Base-by-base conservation (phyloP, 2,888 invertebrate genomes). In the Tinea semifulvella region DNA sequence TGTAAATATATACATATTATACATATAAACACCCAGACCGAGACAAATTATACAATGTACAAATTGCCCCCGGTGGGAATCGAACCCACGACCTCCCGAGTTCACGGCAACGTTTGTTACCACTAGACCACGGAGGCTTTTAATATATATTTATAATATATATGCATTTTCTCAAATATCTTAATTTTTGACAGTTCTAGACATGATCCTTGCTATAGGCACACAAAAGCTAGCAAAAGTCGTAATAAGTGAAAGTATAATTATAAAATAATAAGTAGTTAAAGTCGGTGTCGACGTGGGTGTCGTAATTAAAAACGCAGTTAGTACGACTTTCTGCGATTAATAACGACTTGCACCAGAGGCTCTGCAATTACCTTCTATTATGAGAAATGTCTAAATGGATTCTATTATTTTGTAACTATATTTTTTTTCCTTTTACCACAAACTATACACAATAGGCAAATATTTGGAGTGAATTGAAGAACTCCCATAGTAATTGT, bases 271-370 rank as follows among this genome's bases (percentile, higher is more conserved):
- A 36, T 36, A 16, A n/a, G 16, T 18, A 10, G 36, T 36, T 18
- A 17, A 36, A 22, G 8, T 7, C 25, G 25, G 8, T 8, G 8
- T 22, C 16, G 16, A 18, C 18, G 36, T 13, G 13, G 13, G 35
- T 13, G 7, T 22, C 11, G 6, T 13, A 40, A 40, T 40, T 40
- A 40, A 40, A 40, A 40, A 40, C 20, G 22, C 6, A 22, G 40
- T 40, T 40, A 40, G 40, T 40, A 22, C 40, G 22, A 40, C 40
- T 40, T 40, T 40, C 40, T 40, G 40, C 22, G 13, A 40, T 40
- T 40, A 40, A 40, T 40, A 22, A 40, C 22, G 14, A 17, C 6
- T 13, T 40, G 22, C 40, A 22, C 40, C 22, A 11, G 22, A 22
- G 40, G 40, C 22, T n/a, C n/a, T 19, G 22, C 40, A 40, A 40